Conservation (phyloP, 2,113 vertebrate species). For the Piliocolobus tephrosceles region DNA sequence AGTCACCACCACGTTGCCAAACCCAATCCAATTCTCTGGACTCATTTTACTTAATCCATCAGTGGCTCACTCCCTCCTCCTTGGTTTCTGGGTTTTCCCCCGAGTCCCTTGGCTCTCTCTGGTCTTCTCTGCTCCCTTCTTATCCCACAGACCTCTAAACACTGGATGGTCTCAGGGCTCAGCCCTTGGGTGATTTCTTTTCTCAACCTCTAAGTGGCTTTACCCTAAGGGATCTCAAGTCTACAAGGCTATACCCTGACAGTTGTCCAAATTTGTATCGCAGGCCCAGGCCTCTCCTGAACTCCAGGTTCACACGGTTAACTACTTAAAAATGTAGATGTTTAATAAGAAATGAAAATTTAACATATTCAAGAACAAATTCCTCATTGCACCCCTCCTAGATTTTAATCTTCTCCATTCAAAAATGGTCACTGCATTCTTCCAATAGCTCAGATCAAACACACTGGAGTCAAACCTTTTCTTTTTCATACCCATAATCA, state of each 20-base stretch:
- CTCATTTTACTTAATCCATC: background rate
- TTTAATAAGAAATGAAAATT: background rate
- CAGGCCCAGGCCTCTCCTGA: background rate
- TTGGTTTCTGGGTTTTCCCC: background rate
- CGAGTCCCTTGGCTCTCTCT: background rate
- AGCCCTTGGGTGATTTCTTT: background rate
- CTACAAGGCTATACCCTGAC: background rate
- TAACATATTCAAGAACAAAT: background rate
- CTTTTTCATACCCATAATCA: background rate
- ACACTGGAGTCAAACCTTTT: background rate
- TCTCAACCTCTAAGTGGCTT: background rate
- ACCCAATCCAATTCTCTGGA: background rate
- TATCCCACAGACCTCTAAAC: background rate
- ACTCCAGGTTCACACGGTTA: background rate
- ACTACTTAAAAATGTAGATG: no score
- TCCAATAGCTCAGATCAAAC: background rate
- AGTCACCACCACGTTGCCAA: background rate
- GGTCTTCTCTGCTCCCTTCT: background rate
- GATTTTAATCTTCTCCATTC: background rate
- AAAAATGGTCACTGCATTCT: background rate
- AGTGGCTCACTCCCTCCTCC: background rate
- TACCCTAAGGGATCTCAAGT: no score
- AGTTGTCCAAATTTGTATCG: background rate
- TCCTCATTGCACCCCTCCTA: background rate
- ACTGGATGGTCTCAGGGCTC: no score